Evolutionary conservation across 92 coral and sea anemone genomes (phyloP), one percentile per base, ranked within the genome.

Genomic region (Porites evermanni): DNA sequence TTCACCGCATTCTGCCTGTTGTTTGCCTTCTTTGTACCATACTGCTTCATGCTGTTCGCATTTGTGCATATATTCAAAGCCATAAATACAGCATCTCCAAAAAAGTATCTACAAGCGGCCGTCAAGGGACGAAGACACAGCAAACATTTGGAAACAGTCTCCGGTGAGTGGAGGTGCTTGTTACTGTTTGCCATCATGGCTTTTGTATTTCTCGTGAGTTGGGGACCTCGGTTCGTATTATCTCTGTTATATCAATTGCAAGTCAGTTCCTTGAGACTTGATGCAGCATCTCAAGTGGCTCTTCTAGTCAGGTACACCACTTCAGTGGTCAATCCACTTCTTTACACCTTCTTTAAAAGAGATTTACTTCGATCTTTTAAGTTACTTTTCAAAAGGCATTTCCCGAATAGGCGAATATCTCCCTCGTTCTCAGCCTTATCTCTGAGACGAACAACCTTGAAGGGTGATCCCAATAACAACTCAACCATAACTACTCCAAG

Each of bases 261-360:
- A n/a, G 18, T 60, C 44, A 78, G 61, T 47, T 21, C 1, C 18
- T 52, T 53, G 2, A 72, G 59, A 47, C 8, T 83, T 70, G 54
- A 1, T 10, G 60, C 64, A 26, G 47, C 79, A 12, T 20, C 87
- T 72, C 53, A 81, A n/a, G 72, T 83, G 26, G 76, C 73, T 12
- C 18, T 80, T 11, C 71, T 84, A 2, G 64, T 90, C 67, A 84
- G 91, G 11, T 90, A 87, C 66, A 26, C 82, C 24, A 81, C 93
- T 7, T 90, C 93, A 3, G 75, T 77, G 10, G 72, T 72, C 23
- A 84, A 90, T 26, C 93, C 93, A 20, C 70, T 90, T 24, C 84
- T 90, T 6, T 90, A 90, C 67, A 90, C 93, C 7, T 81, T 90
- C 52, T 56, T 90, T 61, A 90, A 90, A 66, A 78, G 84, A 70